Percentiles rank a stretch among this genome's conserved stretches.
phyloP scores from a whole-genome alignment of 2,113 vertebrate species.

The Notiomystis cincta region DNA sequence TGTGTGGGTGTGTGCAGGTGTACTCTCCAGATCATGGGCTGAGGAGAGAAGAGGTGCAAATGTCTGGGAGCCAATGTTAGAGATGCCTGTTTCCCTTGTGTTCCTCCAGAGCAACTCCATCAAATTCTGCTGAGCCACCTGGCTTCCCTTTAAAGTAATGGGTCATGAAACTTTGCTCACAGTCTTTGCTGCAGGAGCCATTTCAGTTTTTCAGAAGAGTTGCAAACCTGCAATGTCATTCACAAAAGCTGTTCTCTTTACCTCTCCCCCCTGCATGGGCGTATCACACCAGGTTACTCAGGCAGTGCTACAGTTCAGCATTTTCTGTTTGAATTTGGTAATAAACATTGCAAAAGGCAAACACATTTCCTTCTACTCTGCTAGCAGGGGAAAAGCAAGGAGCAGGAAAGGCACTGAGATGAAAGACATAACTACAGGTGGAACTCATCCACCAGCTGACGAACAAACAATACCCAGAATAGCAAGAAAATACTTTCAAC shows the following conservation, averaged over 20 bases:
- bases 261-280: neutral
- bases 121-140: neutral
- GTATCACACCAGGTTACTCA: neutral
- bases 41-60: neutral
- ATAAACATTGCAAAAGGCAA: neutral
- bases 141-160: neutral
- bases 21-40: neutral
- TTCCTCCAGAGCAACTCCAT: neutral
- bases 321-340: neutral
- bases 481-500: neutral
- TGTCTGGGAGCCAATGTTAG: neutral
- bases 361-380: neutral
- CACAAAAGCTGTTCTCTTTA: neutral
- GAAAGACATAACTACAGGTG: neutral
- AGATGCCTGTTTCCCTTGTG: neutral
- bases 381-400: neutral
- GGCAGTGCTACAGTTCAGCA: neutral
- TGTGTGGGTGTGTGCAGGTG: neutral
- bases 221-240: neutral
- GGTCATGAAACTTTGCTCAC: neutral
- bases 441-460: fast-evolving
- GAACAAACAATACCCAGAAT: neutral
- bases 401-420: neutral
- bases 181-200: neutral
- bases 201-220: neutral